A percentile compares a stretch with the other conserved stretches of the same genome.
Conservation (phyloP, 2,888 invertebrate genomes). For the Taphrorychus bicolor region DNA sequence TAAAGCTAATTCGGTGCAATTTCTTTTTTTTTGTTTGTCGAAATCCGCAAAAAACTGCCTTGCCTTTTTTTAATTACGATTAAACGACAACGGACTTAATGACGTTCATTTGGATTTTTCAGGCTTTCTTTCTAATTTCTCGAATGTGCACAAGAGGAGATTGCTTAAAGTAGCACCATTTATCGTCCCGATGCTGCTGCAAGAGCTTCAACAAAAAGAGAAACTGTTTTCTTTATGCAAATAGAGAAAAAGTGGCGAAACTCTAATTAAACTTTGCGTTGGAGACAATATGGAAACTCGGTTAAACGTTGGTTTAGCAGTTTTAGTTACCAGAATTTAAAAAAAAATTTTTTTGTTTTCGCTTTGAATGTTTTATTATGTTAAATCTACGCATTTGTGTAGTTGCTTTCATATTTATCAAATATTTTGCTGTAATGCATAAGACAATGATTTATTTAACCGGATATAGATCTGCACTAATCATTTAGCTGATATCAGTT, state of each 20-base stretch:
- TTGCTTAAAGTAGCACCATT: conserved; percentile 8
- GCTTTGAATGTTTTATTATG: not conserved
- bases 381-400: not conserved
- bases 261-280: not conserved
- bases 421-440: not conserved
- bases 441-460: not conserved
- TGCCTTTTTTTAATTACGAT: not conserved
- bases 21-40: not conserved
- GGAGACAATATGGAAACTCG: not conserved
- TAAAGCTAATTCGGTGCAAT: not conserved
- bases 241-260: not conserved
- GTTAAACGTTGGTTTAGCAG: not conserved
- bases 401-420: not conserved
- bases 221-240: conserved; percentile 15
- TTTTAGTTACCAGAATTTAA: not conserved
- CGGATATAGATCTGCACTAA: not conserved
- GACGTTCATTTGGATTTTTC: conserved; percentile 9
- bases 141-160: not conserved
- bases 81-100: conserved; percentile 3
- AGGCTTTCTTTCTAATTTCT: conserved; percentile 8
- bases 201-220: not conserved
- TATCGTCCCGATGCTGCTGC: not conserved
- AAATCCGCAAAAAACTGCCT: not conserved
- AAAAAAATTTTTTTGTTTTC: too few relatives aligned
- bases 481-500: not conserved